A percentile compares a stretch with the other conserved stretches of the same genome.
These are phyloP conservation scores for Umimayanthus chanpuru DNA, from an alignment of 92 coral and sea anemone species.

Conservation along the genomic window DNA sequence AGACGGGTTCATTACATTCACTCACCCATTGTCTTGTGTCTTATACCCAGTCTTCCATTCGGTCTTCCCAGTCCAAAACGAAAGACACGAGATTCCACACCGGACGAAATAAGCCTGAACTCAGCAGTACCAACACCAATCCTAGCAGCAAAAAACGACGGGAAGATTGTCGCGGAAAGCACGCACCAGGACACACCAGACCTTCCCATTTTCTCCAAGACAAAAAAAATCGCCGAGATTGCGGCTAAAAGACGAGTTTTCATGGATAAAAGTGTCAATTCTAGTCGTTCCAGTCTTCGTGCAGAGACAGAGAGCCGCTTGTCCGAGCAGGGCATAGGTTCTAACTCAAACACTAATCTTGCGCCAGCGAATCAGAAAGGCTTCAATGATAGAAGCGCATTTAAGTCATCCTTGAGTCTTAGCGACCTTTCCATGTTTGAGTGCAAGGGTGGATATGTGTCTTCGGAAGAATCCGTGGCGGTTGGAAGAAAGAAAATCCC, in stretches of 20 bases:
- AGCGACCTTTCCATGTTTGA: constrained; percentile 81
- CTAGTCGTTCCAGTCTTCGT: constrained; percentile 60
- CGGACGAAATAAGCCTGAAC: constrained; percentile 48
- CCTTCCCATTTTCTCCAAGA: constrained; percentile 78
- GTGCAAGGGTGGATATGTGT: constrained; percentile 64
- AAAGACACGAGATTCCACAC: constrained; percentile 49
- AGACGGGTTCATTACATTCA: background rate
- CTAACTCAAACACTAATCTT: constrained; percentile 56
- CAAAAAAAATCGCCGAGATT: constrained; percentile 76
- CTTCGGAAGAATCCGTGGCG: constrained; percentile 71
- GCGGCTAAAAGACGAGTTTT: constrained; percentile 77
- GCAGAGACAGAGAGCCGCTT: constrained; percentile 61
- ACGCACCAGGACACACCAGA: constrained; percentile 32
- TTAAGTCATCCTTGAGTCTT: constrained; percentile 78
- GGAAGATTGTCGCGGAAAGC: constrained; percentile 12
- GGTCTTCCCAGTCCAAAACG: constrained; percentile 67
- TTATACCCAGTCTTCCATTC: constrained; percentile 54
- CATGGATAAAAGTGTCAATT: constrained; percentile 58
- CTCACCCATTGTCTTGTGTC: background rate
- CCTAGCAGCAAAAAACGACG: constrained; percentile 25
- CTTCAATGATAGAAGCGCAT: constrained; percentile 33
- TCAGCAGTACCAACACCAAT: constrained; percentile 47
- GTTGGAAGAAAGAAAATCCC: constrained; percentile 49
- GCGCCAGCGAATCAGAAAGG: constrained; percentile 41
- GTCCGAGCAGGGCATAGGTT: constrained; percentile 60